Conservation (phyloP, 2,888 invertebrate genomes). For the Phortica okadai region DNA sequence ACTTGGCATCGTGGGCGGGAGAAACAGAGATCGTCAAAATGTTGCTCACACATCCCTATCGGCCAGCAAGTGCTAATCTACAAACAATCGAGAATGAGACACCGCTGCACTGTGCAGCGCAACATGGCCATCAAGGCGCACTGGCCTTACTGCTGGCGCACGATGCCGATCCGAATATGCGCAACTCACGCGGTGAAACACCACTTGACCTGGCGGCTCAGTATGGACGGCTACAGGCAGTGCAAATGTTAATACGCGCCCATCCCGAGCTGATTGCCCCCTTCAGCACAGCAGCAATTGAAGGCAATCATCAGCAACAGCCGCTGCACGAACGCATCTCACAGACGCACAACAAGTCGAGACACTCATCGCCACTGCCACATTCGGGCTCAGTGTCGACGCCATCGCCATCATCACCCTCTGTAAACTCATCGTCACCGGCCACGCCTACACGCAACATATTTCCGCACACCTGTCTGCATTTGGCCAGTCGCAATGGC, state of each 20-base stretch:
- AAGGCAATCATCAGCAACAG: slow-evolving; percentile 37
- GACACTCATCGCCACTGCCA: slow-evolving; percentile 61
- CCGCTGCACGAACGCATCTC: not conserved
- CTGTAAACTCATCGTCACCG: slow-evolving; percentile 57
- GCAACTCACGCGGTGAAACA: slow-evolving; percentile 92
- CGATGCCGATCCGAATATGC: slow-evolving; percentile 91
- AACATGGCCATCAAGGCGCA: slow-evolving; percentile 92
- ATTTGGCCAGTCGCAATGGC: slow-evolving; percentile 94
- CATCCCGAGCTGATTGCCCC: slow-evolving; percentile 89
- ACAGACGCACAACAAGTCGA: slow-evolving; percentile 24
- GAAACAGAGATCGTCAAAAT: slow-evolving; percentile 91
- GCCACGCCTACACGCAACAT: slow-evolving; percentile 65
- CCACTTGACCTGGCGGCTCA: slow-evolving; percentile 96
- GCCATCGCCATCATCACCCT: slow-evolving; percentile 62
- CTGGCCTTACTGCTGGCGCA: slow-evolving; percentile 88
- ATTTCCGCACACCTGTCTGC: slow-evolving; percentile 88
- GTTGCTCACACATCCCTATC: slow-evolving; percentile 88
- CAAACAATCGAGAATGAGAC: slow-evolving; percentile 94
- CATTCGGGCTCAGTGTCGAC: slow-evolving; percentile 68
- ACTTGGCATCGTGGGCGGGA: slow-evolving; percentile 96
- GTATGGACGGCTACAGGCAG: slow-evolving; percentile 90
- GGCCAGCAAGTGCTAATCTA: slow-evolving; percentile 89
- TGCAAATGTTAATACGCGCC: slow-evolving; percentile 89
- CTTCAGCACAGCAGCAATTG: slow-evolving; percentile 77
- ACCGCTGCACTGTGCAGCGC: slow-evolving; percentile 93